phyloP scores from a whole-genome alignment of 1,140 invertebrate genomes.

The Nebria ingens region DNA sequence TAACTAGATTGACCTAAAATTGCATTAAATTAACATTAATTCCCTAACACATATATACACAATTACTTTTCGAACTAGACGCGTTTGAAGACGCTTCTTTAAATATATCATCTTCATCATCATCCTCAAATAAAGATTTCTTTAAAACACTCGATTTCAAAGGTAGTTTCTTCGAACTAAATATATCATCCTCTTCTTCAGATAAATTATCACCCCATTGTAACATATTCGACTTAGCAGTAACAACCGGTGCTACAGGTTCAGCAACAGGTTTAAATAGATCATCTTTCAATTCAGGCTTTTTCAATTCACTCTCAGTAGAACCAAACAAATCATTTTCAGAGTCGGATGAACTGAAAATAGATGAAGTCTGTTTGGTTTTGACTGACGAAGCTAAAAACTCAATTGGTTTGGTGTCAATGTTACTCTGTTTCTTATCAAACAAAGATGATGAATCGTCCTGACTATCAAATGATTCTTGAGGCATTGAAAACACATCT shows the following conservation, averaged over 20 bases:
- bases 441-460: background rate
- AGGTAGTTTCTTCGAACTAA: constrained; percentile 14
- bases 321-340: background rate
- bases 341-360: background rate
- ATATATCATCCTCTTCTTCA: constrained; percentile 16
- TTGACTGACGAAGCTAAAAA: background rate
- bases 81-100: background rate
- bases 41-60: background rate
- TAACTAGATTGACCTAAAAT: background rate
- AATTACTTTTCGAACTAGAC: background rate
- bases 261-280: background rate
- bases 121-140: constrained; percentile 19
- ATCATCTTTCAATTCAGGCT: background rate
- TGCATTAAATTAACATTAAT: background rate
- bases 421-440: background rate
- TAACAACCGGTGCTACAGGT: background rate
- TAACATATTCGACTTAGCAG: background rate
- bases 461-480: background rate
- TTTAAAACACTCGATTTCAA: constrained; percentile 12
- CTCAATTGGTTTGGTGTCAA: background rate
- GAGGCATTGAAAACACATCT: background rate
- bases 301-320: background rate
- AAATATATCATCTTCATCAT: constrained; percentile 19
- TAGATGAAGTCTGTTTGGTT: background rate
- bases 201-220: background rate